Evolutionary conservation across 2,797 vertebrate species (phyloP).

Genomic region (Catharus ustulatus): DNA sequence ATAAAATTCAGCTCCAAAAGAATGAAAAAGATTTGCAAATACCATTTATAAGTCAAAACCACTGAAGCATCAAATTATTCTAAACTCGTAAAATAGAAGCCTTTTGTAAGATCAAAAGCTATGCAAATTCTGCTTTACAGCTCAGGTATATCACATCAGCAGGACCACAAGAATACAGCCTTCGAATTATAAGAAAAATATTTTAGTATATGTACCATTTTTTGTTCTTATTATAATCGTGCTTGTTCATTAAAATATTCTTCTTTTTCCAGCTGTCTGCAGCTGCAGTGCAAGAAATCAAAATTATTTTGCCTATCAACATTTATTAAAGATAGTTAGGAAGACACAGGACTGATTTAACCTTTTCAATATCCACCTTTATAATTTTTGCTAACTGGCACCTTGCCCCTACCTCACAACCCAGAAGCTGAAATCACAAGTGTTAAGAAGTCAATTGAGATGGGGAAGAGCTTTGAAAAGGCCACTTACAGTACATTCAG

Average conservation of each 20-base stretch:
- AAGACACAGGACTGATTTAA: conserved; percentile 56
- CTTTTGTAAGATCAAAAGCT: conserved; percentile 14
- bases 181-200: conserved; percentile 34
- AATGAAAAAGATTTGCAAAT: conserved; percentile 23
- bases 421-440: conserved; percentile 33
- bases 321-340: conserved; percentile 46
- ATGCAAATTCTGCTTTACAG: conserved; percentile 45
- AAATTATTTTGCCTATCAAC: conserved; percentile 48
- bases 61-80: conserved; percentile 39
- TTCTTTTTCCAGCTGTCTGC: conserved; percentile 34
- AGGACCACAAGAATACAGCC: not conserved
- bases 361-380: conserved; percentile 57
- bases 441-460: conserved; percentile 34
- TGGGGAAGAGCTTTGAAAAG: conserved; percentile 47
- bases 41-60: conserved; percentile 35
- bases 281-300: conserved; percentile 32
- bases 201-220: conserved; percentile 25
- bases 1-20: conserved; percentile 20
- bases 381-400: conserved; percentile 37
- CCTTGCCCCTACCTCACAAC: not conserved
- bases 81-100: not conserved
- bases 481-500: conserved; percentile 4
- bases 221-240: conserved; percentile 13
- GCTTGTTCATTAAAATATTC: conserved; percentile 47
- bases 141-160: not conserved